Conservation (phyloP, 1,140 invertebrate genomes). For the Argopecten irradians region DNA sequence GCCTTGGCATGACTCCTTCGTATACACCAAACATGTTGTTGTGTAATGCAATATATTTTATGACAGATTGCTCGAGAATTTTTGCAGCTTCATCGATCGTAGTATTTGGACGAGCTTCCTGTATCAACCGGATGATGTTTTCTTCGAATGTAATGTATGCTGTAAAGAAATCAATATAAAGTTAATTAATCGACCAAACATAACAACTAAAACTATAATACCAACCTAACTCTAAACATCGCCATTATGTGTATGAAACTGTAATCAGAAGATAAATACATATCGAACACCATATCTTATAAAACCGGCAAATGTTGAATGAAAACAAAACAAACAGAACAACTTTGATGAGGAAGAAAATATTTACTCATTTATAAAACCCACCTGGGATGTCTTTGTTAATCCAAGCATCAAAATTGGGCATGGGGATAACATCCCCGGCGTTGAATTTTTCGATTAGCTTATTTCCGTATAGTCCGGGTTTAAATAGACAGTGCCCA, state of each 20-base stretch:
- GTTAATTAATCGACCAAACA: too few species aligned
- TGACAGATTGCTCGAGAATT: not conserved
- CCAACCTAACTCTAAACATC: too few species aligned
- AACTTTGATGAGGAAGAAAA: too few species aligned
- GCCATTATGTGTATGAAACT: too few species aligned
- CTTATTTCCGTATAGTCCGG: not conserved
- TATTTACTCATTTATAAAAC: too few species aligned
- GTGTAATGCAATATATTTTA: constrained; percentile 12
- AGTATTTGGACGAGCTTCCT: not conserved
- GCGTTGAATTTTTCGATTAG: not conserved
- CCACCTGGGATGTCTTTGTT: not conserved
- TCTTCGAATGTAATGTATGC: not conserved
- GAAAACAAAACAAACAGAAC: too few species aligned
- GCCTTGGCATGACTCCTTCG: constrained; percentile 30
- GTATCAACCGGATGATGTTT: not conserved
- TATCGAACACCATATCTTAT: too few species aligned
- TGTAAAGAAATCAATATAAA: too few species aligned
- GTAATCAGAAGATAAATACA: too few species aligned
- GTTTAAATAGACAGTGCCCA: not conserved
- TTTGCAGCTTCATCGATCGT: not conserved
- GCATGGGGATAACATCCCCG: not conserved
- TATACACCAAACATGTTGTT: constrained; percentile 31
- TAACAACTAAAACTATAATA: too few species aligned
- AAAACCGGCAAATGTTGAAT: too few species aligned
- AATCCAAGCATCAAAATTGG: not conserved